Base-by-base conservation (phyloP, 2,113 vertebrate species). In the Callopanchax toddi region DNA sequence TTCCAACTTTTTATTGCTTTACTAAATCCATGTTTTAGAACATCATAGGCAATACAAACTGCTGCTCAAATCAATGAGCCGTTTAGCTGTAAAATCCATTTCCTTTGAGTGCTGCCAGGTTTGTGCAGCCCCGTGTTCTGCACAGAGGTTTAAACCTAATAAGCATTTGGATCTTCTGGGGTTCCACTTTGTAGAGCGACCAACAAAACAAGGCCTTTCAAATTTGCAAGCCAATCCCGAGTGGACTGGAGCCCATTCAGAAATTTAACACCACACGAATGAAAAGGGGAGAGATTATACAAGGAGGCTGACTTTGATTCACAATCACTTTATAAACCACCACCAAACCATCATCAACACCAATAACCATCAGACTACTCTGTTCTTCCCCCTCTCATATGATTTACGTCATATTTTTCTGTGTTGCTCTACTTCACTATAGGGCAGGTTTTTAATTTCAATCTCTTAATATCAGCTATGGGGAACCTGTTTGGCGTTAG, bases 261-360 rank as follows among this genome's bases (percentile, higher is more conserved):
- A 83, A 86, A 86, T 61, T 26, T 63, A 58, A 87, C 76, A 78
- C 80, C 76, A 42, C 62, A 70, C n/a, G 71, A 78, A 16, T 68
- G 74, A 68, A 17, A 37, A 68, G 52, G 67, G 78, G 76, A 12
- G 61, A 71, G 67, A 70, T 71, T 74, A 85, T 16, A 71, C 22
- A 72, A 32, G 32, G n/a, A 64, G 61, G 43, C 23, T 50, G 40
- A 67, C 50, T 55, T 15, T 42, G 45, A 57, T 37, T 76, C 43
- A 40, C 34, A 46, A 72, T 50, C 54, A 20, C 56, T 42, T 36
- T 69, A 29, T n/a, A n/a, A n/a, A n/a, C n/a, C n/a, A n/a, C n/a
- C n/a, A n/a, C n/a, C n/a, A n/a, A n/a, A n/a, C n/a, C n/a, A n/a
- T n/a, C n/a, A n/a, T 43, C 53, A 17, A 34, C 46, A 59, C n/a